A percentile compares a stretch with the other conserved stretches of the same genome.
These are phyloP conservation scores for Drosophila limbata DNA, from an alignment of 2,888 invertebrate species.

Conservation along the genomic window DNA sequence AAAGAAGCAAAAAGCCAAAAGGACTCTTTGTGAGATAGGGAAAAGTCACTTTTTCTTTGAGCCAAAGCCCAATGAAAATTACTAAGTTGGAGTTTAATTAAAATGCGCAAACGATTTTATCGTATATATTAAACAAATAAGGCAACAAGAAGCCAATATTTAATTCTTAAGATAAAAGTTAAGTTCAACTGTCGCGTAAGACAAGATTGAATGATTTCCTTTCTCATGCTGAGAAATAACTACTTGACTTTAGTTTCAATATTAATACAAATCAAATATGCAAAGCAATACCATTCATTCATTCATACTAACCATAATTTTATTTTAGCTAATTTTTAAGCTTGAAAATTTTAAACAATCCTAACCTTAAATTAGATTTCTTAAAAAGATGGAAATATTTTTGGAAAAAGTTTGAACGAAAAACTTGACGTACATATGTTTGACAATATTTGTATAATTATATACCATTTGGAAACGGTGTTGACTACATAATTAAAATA, in stretches of 20 bases:
- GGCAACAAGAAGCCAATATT: constrained; percentile 19
- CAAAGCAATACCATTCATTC: too few relatives aligned
- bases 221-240: background rate
- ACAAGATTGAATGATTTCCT: background rate
- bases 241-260: background rate
- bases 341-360: too few relatives aligned
- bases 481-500: background rate
- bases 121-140: constrained; percentile 41
- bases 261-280: too few relatives aligned
- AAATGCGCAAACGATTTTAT: constrained; percentile 76
- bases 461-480: background rate
- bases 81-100: constrained; percentile 80
- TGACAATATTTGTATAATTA: too few relatives aligned
- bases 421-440: too few relatives aligned
- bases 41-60: constrained; percentile 60
- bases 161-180: constrained; percentile 43
- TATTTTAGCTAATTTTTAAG: too few relatives aligned
- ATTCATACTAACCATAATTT: too few relatives aligned
- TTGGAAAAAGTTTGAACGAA: too few relatives aligned
- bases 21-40: background rate
- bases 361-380: too few relatives aligned
- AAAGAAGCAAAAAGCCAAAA: constrained; percentile 35
- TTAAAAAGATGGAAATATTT: too few relatives aligned
- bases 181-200: constrained; percentile 37
- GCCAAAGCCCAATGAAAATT: constrained; percentile 77